A percentile compares a stretch with the other conserved stretches of the same genome.
phyloP scores from a whole-genome alignment of 2,888 invertebrate genomes.

The Petrophora chlorosata region DNA sequence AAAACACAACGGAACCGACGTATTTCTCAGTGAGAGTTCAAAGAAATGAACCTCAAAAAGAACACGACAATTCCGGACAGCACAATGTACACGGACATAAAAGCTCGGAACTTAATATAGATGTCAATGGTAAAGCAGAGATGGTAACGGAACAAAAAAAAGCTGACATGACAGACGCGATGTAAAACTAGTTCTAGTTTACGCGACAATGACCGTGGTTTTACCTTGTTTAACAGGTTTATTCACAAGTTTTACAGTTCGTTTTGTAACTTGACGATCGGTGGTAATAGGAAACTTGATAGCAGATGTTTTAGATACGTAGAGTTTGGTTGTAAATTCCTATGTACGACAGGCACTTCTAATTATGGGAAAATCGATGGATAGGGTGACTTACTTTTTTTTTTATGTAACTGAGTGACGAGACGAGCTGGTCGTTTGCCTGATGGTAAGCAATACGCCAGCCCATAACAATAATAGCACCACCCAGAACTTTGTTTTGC shows the following conservation, averaged over 20 bases:
- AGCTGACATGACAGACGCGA: conserved; percentile 26
- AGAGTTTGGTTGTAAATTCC: not conserved
- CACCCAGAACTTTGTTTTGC: too few relatives aligned
- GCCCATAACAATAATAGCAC: too few relatives aligned
- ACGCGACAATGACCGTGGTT: conserved; percentile 68
- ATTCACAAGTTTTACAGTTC: conserved; percentile 56
- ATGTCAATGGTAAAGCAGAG: conserved; percentile 39
- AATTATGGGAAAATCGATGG: too few relatives aligned
- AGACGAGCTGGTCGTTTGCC: too few relatives aligned
- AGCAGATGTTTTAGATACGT: conserved; percentile 1
- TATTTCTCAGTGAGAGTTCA: conserved; percentile 40
- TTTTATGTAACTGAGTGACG: too few relatives aligned
- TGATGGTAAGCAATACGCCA: too few relatives aligned
- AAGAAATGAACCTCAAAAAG: conserved; percentile 44
- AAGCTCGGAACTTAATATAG: conserved; percentile 25
- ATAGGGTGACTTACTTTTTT: too few relatives aligned
- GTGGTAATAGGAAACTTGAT: conserved; percentile 14
- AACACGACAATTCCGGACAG: conserved; percentile 26
- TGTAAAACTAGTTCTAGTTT: conserved; percentile 51
- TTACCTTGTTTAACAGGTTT: conserved; percentile 64
- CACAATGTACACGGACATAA: conserved; percentile 38
- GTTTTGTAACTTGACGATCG: conserved; percentile 40
- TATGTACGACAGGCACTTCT: not conserved
- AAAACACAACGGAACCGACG: conserved; percentile 65
- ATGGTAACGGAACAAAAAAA: conserved; percentile 33